phyloP scores from a whole-genome alignment of 2,888 invertebrate species.

The Polia nebulosa region DNA sequence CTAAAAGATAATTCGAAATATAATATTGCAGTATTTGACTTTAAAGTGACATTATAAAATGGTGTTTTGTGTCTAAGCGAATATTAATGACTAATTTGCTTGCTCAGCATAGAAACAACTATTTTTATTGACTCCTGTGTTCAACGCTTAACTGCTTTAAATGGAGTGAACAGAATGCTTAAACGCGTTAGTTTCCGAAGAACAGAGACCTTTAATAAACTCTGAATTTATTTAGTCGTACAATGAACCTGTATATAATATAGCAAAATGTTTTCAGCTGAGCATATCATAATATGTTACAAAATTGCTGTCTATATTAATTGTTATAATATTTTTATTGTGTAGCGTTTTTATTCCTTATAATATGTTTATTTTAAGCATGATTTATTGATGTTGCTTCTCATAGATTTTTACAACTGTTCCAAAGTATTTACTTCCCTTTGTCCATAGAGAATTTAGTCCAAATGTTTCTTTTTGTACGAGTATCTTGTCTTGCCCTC shows the following conservation, averaged over 20 bases:
- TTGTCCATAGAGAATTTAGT: slow-evolving; percentile 25
- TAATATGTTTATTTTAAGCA: slow-evolving; percentile 34
- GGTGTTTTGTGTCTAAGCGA: not conserved
- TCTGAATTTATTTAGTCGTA: not conserved
- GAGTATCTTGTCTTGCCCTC: slow-evolving; percentile 29
- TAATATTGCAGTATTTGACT: slow-evolving; percentile 3
- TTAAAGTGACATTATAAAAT: not conserved
- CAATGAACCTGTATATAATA: not conserved
- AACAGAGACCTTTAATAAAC: no score
- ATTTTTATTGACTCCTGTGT: not conserved
- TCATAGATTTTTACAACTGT: slow-evolving; percentile 13
- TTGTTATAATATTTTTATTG: not conserved
- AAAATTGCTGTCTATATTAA: not conserved
- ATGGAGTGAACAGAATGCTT: not conserved
- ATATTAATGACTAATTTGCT: not conserved
- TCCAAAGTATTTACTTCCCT: slow-evolving; percentile 17
- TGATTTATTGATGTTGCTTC: slow-evolving; percentile 49
- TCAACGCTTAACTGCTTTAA: not conserved
- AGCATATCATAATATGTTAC: not conserved
- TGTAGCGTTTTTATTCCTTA: not conserved
- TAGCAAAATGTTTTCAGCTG: no score
- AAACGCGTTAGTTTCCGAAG: no score
- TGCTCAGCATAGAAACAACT: not conserved
- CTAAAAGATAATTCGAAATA: not conserved
- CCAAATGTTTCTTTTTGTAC: slow-evolving; percentile 34